phyloP scores from a whole-genome alignment of 2,797 vertebrate species.

The Monodelphis domestica region DNA sequence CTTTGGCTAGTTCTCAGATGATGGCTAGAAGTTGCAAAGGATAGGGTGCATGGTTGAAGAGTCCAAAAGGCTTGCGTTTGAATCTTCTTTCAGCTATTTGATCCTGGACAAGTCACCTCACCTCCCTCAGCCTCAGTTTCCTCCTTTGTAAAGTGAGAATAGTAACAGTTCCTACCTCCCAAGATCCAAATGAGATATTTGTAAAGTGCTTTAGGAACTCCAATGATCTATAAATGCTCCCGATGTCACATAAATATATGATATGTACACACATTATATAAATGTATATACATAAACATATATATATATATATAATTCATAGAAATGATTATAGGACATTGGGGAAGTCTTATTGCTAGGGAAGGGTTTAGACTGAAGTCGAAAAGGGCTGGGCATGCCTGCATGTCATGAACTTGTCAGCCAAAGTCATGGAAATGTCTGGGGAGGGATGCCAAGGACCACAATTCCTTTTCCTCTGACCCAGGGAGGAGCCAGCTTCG shows the following conservation, averaged over 20 bases:
- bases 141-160: background rate
- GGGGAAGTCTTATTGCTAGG: background rate
- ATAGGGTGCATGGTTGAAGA: background rate
- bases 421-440: background rate
- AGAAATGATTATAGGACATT: background rate
- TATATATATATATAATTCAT: rapidly evolving
- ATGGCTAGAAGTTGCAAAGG: background rate
- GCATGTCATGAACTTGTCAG: background rate
- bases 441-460: background rate
- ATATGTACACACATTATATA: background rate
- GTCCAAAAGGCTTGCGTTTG: background rate
- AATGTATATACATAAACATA: background rate
- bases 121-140: background rate
- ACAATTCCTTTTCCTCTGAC: background rate
- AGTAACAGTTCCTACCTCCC: background rate
- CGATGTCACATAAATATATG: background rate
- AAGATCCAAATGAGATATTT: background rate
- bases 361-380: background rate
- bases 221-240: background rate
- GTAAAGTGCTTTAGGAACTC: background rate
- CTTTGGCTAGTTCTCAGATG: background rate
- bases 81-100: background rate
- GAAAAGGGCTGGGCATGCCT: background rate
- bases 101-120: background rate
- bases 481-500: background rate